Conservation (phyloP, 2,113 vertebrate species). For the Aptenodytes patagonicus region DNA sequence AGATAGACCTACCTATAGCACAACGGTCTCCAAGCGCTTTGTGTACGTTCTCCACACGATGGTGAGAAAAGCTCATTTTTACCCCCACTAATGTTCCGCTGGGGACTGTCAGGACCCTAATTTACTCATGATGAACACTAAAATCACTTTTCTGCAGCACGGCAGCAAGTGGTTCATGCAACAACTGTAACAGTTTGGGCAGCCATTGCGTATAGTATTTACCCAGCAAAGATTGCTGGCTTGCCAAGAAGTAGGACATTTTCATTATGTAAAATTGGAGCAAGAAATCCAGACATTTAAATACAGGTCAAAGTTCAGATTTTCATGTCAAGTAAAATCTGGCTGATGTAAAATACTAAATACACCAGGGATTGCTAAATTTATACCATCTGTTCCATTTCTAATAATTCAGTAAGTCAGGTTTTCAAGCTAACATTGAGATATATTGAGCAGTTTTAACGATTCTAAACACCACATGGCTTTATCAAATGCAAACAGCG, state of each 20-base stretch:
- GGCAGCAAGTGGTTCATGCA: not conserved
- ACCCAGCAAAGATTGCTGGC: not conserved
- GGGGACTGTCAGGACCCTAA: not conserved
- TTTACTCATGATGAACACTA: not conserved
- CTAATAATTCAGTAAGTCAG: not conserved
- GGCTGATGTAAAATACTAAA: slow-evolving; percentile 6
- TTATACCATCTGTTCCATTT: slow-evolving; percentile 35
- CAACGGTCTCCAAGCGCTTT: accelerated
- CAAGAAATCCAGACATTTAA: slow-evolving; percentile 19
- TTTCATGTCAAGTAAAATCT: slow-evolving; percentile 1
- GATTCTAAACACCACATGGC: not conserved
- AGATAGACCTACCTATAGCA: not conserved
- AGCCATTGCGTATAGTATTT: not conserved
- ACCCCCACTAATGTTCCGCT: not conserved
- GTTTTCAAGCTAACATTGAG: not conserved
- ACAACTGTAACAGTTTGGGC: not conserved
- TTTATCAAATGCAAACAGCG: not conserved
- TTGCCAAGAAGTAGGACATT: not conserved
- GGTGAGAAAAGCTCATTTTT: not conserved
- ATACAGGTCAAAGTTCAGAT: slow-evolving; percentile 44
- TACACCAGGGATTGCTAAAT: slow-evolving; percentile 15
- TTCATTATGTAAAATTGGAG: slow-evolving; percentile 14
- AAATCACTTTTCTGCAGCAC: not conserved
- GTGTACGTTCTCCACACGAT: accelerated
- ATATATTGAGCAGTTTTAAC: not conserved